These are phyloP conservation scores for Zosterops lateralis DNA, from an alignment of 2,113 vertebrate species.

Conservation along the genomic window DNA sequence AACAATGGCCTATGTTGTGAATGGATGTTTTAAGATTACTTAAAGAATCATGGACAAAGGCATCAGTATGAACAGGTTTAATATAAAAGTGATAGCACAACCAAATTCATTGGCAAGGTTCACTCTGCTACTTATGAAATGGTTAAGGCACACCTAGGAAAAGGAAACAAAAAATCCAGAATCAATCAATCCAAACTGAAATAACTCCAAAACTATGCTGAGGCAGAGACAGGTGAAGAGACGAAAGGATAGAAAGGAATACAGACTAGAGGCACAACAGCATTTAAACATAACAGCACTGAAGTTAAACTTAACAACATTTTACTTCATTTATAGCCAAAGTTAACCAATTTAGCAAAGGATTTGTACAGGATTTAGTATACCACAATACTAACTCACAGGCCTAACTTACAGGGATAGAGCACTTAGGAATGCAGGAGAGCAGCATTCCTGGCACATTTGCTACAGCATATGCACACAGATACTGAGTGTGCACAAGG, in stretches of 20 bases:
- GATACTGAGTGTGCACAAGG: neutral
- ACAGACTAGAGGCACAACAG: accelerated
- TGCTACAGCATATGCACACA: neutral
- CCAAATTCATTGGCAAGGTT: neutral
- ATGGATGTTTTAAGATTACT: neutral
- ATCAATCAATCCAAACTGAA: neutral
- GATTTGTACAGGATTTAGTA: neutral
- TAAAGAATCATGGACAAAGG: neutral
- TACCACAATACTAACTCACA: neutral
- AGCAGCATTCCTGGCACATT: neutral
- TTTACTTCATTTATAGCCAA: neutral
- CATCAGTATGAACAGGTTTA: neutral
- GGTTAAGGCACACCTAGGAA: neutral
- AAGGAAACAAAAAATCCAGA: neutral
- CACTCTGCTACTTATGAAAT: neutral
- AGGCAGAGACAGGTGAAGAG: neutral
- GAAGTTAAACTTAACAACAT: neutral
- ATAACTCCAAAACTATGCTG: neutral
- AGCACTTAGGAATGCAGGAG: neutral
- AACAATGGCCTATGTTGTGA: accelerated
- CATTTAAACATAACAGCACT: neutral
- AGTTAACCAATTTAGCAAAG: neutral
- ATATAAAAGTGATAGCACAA: accelerated
- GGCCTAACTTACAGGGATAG: neutral
- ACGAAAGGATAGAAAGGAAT: neutral